Evolutionary conservation across 1,140 invertebrate species (phyloP), one percentile per base, ranked within the genome.

Genomic region (Eumaeus atala): DNA sequence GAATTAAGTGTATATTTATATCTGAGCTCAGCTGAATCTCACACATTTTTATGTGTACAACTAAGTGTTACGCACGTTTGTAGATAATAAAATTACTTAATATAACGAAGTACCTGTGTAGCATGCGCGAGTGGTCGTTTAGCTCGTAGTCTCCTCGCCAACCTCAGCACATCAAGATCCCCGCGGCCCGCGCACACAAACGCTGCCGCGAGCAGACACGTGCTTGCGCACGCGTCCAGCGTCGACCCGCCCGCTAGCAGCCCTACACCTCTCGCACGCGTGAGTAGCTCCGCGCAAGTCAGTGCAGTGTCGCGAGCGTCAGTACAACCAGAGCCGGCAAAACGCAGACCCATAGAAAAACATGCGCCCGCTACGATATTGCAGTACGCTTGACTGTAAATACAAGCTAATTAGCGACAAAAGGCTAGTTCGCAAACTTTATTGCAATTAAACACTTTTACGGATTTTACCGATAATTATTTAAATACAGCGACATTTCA

Each of bases 341-440:
- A 99, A 69, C 95, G 94, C 8, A 99, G 87, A 1, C 96, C 97
- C 58, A 99, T 83, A n/a, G 95, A 95, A 88, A 99, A 94, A 74
- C 96, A 97, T 9, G 95, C 96, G 34, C 97, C 98, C 33, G 96
- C 95, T 48, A 98, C 90, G 56, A 98, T 97, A 78, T 98, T 98
- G 80, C 96, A 98, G 84, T 97, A 98, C 0, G 96, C 96, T 90
- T 99, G 97, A 70, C 95, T 95, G 5, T 3, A 42, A 14, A 44
- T 16, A 9, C 2, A 28, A 21, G 16, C 17, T 11, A 1, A 8
- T 48, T 48, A 17, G 44, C 9, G 2, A 14, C 14, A 48, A n/a
- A 28, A 6, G 21, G 21, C 21, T 28, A 2, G 21, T 3, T 28
- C 21, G 21, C n/a, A 34, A n/a, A n/a, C n/a, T n/a, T n/a, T n/a